These are phyloP conservation scores for Aleiodes alternator DNA, from an alignment of 2,888 invertebrate species.

Conservation along the genomic window DNA sequence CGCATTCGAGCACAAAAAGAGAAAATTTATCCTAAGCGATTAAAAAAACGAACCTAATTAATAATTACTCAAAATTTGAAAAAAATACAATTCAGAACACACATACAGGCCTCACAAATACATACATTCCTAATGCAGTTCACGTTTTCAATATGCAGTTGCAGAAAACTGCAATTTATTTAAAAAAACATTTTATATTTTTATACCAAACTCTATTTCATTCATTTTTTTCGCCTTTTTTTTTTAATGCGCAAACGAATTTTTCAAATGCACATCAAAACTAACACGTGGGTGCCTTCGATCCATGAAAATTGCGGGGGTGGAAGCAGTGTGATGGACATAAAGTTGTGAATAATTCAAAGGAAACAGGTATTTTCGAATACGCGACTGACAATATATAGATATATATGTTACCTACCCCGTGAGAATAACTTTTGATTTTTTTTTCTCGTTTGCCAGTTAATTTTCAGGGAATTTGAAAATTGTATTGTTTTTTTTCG, in stretches of 20 bases:
- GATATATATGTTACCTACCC: not conserved
- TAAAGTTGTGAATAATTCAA: conserved; percentile 8
- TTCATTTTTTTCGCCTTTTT: not conserved
- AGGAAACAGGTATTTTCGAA: not conserved
- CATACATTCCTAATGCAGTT: conserved; percentile 33
- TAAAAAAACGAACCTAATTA: conserved; percentile 4
- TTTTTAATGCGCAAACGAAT: not conserved
- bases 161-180: conserved; percentile 22
- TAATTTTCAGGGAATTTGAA: not conserved
- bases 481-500: not conserved
- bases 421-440: not conserved
- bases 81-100: conserved; percentile 43
- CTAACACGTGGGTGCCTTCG: not conserved
- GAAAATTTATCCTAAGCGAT: conserved; percentile 4
- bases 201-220: not conserved
- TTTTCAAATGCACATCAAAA: not conserved
- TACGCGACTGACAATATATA: conserved; percentile 3
- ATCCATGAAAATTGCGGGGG: conserved; percentile 18
- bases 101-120: conserved; percentile 35
- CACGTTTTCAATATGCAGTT: conserved; percentile 6
- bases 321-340: conserved; percentile 8
- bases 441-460: conserved; percentile 12
- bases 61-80: conserved; percentile 45
- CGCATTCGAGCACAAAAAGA: not conserved
- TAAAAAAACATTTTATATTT: conserved; percentile 1